These are phyloP conservation scores for Carabus problematicus DNA, from an alignment of 2,888 invertebrate species.

Conservation along the genomic window DNA sequence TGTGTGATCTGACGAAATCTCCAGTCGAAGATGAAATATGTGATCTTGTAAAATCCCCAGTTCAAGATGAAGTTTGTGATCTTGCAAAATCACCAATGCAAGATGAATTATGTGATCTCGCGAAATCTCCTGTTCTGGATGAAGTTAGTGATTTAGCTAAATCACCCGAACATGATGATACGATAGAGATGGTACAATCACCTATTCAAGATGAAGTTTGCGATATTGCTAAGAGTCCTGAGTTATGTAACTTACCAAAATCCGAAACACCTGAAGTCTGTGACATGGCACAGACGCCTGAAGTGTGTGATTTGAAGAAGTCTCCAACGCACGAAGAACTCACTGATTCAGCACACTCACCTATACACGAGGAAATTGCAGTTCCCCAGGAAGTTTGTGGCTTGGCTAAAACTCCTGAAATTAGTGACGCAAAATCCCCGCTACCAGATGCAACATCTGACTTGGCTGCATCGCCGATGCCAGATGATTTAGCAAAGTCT, in stretches of 20 bases:
- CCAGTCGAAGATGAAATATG: neutral
- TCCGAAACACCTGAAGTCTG: slow-evolving; percentile 26
- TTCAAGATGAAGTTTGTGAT: too few relatives aligned
- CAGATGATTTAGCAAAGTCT: slow-evolving; percentile 21
- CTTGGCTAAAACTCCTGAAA: slow-evolving; percentile 6
- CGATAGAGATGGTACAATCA: too few relatives aligned
- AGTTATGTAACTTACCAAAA: slow-evolving; percentile 31
- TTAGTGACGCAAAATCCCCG: neutral
- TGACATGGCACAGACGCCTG: slow-evolving; percentile 20
- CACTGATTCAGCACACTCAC: too few relatives aligned
- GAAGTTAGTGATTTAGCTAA: slow-evolving; percentile 7
- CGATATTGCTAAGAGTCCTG: too few relatives aligned
- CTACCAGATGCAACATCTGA: slow-evolving; percentile 14
- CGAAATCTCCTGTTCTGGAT: slow-evolving; percentile 26
- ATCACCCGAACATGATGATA: slow-evolving; percentile 43
- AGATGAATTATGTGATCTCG: too few relatives aligned
- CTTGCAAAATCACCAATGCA: too few relatives aligned
- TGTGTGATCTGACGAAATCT: slow-evolving; percentile 2
- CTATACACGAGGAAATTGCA: too few relatives aligned
- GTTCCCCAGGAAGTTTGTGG: too few relatives aligned
- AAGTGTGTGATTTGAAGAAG: slow-evolving; percentile 23
- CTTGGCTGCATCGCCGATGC: slow-evolving; percentile 44
- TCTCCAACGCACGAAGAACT: slow-evolving; percentile 41
- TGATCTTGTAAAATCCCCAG: too few relatives aligned
- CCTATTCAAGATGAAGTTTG: slow-evolving; percentile 35